Conservation (phyloP, 1,140 invertebrate species). For the Anastrepha obliqua region DNA sequence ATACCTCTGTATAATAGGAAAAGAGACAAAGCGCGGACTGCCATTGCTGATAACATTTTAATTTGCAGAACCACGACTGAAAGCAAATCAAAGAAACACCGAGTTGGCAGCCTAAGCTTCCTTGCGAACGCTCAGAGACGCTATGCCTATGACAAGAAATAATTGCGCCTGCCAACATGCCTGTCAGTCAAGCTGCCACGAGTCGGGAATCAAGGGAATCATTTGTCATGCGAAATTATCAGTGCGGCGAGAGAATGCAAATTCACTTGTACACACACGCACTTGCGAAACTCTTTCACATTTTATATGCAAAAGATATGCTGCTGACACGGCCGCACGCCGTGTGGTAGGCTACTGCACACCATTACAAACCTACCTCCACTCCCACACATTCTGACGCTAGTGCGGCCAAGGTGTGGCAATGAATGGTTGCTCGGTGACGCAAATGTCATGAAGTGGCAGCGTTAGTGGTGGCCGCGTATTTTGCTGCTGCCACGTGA, state of each 20-base stretch:
- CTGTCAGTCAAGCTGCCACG: background rate
- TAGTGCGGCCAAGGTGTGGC: background rate
- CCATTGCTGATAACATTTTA: conserved; percentile 47
- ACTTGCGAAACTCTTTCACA: background rate
- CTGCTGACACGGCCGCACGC: background rate
- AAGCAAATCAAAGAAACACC: background rate
- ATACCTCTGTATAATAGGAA: too few relatives aligned
- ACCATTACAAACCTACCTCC: background rate
- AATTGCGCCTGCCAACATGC: conserved; percentile 38
- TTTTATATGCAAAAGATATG: conserved; percentile 31
- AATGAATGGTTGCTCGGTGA: background rate
- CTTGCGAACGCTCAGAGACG: background rate
- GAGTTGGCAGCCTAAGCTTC: background rate
- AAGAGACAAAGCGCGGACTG: background rate
- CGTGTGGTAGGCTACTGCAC: background rate
- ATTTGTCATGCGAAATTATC: conserved; percentile 46
- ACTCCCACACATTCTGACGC: background rate
- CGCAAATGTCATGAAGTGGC: conserved; percentile 30
- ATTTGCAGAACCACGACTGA: conserved; percentile 15
- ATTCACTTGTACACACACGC: background rate
- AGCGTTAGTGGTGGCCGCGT: background rate
- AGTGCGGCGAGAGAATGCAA: conserved; percentile 10
- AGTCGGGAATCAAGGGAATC: conserved; percentile 12
- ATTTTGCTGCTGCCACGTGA: conserved; percentile 28
- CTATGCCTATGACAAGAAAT: conserved; percentile 34